Evolutionary conservation across 1,140 invertebrate genomes (phyloP).

Genomic region (Papilio dardanus): DNA sequence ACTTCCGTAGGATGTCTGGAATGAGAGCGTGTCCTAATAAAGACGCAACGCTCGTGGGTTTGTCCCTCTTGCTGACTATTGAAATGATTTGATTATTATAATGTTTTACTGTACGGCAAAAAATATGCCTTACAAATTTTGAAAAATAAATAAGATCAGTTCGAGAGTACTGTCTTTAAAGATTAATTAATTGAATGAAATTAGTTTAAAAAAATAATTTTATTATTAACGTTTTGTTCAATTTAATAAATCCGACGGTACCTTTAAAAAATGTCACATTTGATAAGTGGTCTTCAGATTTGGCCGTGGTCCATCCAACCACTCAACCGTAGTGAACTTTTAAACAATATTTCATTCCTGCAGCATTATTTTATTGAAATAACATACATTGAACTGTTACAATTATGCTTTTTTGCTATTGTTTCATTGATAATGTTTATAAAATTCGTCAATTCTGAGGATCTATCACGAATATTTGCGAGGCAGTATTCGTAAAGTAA

Average conservation of each 20-base stretch:
- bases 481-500: no score
- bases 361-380: background rate
- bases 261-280: background rate
- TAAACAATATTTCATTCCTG: background rate
- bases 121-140: background rate
- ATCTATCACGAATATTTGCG: no score
- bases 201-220: background rate
- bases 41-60: conserved; percentile 70
- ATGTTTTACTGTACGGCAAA: background rate
- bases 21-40: conserved; percentile 80
- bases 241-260: background rate
- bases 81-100: conserved; percentile 10
- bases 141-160: background rate
- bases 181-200: no score
- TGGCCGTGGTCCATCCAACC: background rate
- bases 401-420: no score
- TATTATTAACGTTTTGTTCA: background rate
- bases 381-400: background rate
- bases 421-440: no score
- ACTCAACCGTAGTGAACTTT: background rate
- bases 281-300: background rate
- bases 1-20: conserved; percentile 79
- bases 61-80: conserved; percentile 49
- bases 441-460: no score
- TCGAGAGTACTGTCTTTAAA: background rate